Base-by-base conservation (phyloP, 2,888 invertebrate genomes). In the Tanytarsus gracilentus region DNA sequence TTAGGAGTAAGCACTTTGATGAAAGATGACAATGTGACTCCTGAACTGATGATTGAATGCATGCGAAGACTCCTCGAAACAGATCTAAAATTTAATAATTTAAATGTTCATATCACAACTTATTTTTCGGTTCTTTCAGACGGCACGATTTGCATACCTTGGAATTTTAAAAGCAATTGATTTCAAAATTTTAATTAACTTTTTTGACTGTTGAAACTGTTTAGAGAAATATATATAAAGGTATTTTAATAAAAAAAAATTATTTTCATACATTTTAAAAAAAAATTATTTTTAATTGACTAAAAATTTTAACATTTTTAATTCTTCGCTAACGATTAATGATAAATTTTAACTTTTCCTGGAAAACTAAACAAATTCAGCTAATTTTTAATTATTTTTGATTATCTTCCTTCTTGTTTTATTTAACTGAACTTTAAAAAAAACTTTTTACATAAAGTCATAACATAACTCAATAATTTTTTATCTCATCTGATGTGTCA, bases 111-210 rank as follows among this genome's bases (percentile, higher is more conserved):
- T 70, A 83, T 95, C 59, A 88, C 93, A 0, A 90, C 90, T 70
- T 95, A 93, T 73, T 95, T 93, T 71, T 91, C 93, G 0, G 87
- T 96, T 51, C 78, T 93, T 69, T 84, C 86, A 1, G 94, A 95
- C 72, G 96, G 96, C 1, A 85, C 88, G 61, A 79, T 94, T 59
- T 94, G 93, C 70, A 86, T 95, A 71, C 95, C 95, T 16, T 95
- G 94, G 94, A 86, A 95, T 73, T 95, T 72, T 80, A 84, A 72
- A 81, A 83, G 66, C 84, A 84, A 63, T 84, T 83, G 75, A 97
- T 95, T 64, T 93, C 95, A 73, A 94, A 94, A 21, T 95, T 95
- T 77, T 97, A 96, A 63, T 96, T 79, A 55, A 94, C 92, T 65
- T 44, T 44, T 2, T n/a, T 44, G 44, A 21, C 44, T 14, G 16